phyloP scores from a whole-genome alignment of 2,113 vertebrate genomes.

The Mus pahari region DNA sequence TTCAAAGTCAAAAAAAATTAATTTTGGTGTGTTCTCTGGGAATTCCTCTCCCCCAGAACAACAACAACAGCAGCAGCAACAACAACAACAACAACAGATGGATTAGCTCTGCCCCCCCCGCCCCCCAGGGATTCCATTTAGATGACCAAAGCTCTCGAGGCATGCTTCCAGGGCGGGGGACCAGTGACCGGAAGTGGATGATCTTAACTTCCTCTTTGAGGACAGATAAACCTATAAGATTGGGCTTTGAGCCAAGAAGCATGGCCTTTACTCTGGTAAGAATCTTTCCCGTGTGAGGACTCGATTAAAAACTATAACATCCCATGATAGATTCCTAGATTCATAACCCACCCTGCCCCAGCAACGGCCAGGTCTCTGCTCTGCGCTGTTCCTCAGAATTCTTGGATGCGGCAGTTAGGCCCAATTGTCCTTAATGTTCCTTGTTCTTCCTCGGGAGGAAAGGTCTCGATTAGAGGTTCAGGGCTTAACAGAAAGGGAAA shows the following conservation, averaged over 20 bases:
- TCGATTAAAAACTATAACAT: not conserved
- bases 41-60: not conserved
- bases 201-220: not conserved
- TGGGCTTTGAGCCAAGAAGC: not conserved
- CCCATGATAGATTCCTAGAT: not conserved
- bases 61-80: no score
- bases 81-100: no score
- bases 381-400: accelerated
- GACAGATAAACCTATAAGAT: accelerated
- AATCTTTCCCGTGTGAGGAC: not conserved
- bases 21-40: not conserved
- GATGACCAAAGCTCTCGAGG: not conserved
- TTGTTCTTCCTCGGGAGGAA: not conserved
- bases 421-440: not conserved
- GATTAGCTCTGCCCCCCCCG: no score
- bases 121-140: no score
- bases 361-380: accelerated
- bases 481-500: not conserved
- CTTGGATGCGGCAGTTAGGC: not conserved
- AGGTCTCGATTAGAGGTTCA: not conserved
- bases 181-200: not conserved
- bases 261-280: not conserved
- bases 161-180: not conserved
- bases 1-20: not conserved
- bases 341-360: no score